Percentiles rank a stretch among this genome's conserved stretches.
phyloP scores from a whole-genome alignment of 2,113 vertebrate species.

The Circaetus gallicus region DNA sequence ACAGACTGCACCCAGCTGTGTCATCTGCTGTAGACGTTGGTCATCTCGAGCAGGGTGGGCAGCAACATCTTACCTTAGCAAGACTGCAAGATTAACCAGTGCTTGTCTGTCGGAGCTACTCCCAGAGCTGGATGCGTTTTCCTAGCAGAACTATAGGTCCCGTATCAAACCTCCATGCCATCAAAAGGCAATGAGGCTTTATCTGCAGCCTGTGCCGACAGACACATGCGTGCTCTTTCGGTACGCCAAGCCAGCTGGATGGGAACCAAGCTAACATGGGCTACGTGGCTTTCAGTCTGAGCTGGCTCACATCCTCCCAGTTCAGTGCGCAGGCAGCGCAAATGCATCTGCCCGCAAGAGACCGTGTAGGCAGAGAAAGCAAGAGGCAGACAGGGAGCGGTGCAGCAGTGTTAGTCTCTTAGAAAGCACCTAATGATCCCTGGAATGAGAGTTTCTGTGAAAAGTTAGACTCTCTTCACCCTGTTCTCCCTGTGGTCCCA shows the following conservation, averaged over 20 bases:
- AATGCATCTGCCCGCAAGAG: not conserved
- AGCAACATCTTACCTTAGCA: not conserved
- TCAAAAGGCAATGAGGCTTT: not conserved
- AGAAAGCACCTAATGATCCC: not conserved
- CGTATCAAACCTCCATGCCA: not conserved
- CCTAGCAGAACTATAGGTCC: not conserved
- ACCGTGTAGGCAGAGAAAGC: not conserved
- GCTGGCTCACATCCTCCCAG: not conserved
- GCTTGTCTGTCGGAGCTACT: not conserved
- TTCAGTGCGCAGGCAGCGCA: not conserved
- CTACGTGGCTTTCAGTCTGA: not conserved
- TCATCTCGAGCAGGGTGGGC: not conserved
- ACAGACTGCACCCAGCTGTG: not conserved
- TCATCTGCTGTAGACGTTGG: not conserved
- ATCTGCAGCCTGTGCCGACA: not conserved
- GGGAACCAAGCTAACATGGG: not conserved
- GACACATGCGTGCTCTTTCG: accelerated
- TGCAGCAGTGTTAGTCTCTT: not conserved
- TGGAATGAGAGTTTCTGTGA: not conserved
- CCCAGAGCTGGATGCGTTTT: not conserved
- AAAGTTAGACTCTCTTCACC: not conserved
- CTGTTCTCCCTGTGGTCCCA: not conserved
- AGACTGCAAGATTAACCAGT: not conserved
- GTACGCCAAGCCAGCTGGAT: not conserved
- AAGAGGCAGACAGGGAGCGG: not conserved